Evolutionary conservation across 2,113 vertebrate species (phyloP).

Genomic region (Mormoops blainvillei): DNA sequence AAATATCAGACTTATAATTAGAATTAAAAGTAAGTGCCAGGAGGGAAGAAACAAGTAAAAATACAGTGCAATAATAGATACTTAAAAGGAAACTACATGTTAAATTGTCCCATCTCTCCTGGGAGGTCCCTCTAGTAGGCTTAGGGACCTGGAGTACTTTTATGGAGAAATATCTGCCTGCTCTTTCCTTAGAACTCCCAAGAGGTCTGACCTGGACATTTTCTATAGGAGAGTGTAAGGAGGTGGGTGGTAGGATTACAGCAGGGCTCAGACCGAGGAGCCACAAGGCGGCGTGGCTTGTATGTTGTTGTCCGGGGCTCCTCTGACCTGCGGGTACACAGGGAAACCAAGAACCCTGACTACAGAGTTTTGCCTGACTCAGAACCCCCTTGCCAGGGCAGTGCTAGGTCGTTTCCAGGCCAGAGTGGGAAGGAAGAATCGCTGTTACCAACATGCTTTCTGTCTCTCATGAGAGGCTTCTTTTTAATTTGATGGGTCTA

Average conservation of each 20-base stretch:
- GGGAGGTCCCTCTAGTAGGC: not conserved
- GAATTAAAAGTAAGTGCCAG: not conserved
- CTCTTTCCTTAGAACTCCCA: not conserved
- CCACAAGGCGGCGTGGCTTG: not conserved
- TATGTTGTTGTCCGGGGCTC: not conserved
- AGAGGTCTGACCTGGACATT: not conserved
- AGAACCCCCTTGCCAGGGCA: not conserved
- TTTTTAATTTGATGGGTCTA: not conserved
- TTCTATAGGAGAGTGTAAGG: not conserved
- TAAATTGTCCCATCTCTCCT: not conserved
- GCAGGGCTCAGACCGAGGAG: not conserved
- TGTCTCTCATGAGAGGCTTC: not conserved
- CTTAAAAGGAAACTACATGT: not conserved
- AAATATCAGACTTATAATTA: not conserved
- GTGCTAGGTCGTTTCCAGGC: not conserved
- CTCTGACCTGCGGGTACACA: not conserved
- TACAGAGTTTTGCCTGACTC: not conserved
- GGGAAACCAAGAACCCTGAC: not conserved
- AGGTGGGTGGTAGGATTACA: not conserved
- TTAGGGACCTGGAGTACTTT: not conserved
- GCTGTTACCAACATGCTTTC: not conserved
- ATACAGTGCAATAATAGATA: not conserved
- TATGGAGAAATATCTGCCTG: not conserved
- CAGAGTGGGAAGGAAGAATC: not conserved
- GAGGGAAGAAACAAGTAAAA: not conserved